Evolutionary conservation across 2,797 vertebrate species (phyloP), one percentile per base, ranked within the genome.

Genomic region (Loriculus beryllinus): DNA sequence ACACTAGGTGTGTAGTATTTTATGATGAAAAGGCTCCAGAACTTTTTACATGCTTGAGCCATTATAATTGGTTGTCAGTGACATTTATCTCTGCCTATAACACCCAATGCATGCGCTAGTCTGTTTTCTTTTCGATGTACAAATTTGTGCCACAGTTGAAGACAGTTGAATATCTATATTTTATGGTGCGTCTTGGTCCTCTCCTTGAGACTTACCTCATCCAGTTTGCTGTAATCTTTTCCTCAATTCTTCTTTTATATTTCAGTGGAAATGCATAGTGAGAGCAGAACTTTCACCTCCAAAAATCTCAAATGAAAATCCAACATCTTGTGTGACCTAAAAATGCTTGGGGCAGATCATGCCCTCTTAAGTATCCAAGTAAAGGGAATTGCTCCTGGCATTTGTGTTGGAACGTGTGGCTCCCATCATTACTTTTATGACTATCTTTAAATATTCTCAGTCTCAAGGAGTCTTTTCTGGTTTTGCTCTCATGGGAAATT

Each of bases 1-100:
- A 96, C 83, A 96, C 91, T 33, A 12, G 65, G 67, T 97, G 95
- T 96, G 96, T 96, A 93, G 82, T 83, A 93, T 91, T 95, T 97
- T 59, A 65, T 92, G 91, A 86, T 70, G 48, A 93, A 96, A 93
- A 94, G 82, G 23, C 87, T 96, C 93, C 90, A 43, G 90, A 95
- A 87, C 56, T 74, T 96, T 77, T 64, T 91, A 60, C 82, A 49
- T 19, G 10, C 33, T 59, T 63, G 67, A 96, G 42, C 82, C 72
- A 45, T 56, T 81, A 14, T 80, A 79, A 83, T 81, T 83, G 51
- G 59, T 93, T 92, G 75, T 95, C 93, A 79, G 87, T 82, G 42
- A 90, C 77, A 60, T 72, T 93, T 81, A 84, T 60, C 37, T 91
- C 76, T 88, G 80, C 80, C 87, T 86, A 6, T 69, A 86, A 86